phyloP scores from a whole-genome alignment of 2,113 vertebrate genomes.

The Mellivora capensis region DNA sequence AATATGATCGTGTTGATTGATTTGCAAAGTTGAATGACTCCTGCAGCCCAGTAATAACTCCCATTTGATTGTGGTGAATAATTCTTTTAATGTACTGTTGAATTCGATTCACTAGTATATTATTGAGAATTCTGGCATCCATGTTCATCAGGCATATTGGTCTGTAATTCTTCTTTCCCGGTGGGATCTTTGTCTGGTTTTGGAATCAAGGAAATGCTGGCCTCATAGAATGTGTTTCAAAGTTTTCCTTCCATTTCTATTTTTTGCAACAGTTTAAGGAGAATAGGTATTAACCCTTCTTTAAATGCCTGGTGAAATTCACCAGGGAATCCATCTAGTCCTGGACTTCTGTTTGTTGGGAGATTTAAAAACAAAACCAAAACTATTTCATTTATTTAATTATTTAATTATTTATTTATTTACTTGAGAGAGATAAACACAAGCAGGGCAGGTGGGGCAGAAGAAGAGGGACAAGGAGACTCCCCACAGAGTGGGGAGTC shows the following conservation, averaged over 20 bases:
- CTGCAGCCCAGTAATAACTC: not conserved
- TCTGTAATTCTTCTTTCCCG: not conserved
- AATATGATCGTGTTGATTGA: not conserved
- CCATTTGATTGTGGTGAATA: not conserved
- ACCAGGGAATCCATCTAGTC: not conserved
- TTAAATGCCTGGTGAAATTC: not conserved
- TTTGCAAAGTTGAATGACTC: not conserved
- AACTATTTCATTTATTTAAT: too few species aligned
- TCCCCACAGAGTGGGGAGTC: too few species aligned
- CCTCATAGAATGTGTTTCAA: not conserved
- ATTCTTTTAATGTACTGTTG: not conserved
- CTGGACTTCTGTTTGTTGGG: not conserved
- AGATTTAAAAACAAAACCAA: not conserved
- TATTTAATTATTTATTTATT: too few species aligned
- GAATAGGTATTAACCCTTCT: not conserved
- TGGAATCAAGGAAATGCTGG: not conserved
- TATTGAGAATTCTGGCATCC: not conserved
- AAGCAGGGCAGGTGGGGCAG: too few species aligned
- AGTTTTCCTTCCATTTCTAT: not conserved
- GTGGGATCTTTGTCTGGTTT: not conserved
- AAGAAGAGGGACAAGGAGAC: too few species aligned
- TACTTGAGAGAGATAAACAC: too few species aligned
- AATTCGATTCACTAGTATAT: not conserved
- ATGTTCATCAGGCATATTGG: not conserved
- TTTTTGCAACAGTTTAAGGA: not conserved